A percentile compares a stretch with the other conserved stretches of the same genome.
phyloP scores from a whole-genome alignment of 64 coral and sea anemone species.

The Platygyra sinensis region DNA sequence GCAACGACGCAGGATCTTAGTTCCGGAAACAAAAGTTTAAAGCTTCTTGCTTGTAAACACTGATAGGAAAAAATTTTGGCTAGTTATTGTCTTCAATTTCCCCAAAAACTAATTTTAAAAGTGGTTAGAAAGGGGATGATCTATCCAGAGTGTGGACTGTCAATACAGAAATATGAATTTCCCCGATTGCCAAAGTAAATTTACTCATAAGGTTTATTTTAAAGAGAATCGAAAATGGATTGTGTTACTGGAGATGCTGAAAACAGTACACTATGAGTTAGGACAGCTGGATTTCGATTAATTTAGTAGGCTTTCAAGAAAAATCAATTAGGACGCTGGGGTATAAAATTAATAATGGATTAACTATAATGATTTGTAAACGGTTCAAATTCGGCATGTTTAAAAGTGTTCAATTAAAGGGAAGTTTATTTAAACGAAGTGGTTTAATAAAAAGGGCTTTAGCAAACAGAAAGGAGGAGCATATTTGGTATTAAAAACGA shows the following conservation, averaged over 20 bases:
- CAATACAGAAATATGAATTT: background rate
- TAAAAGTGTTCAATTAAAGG: conserved; percentile 97
- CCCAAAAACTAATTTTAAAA: background rate
- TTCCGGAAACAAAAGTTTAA: conserved; percentile 19
- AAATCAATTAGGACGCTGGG: conserved; percentile 88
- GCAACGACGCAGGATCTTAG: background rate
- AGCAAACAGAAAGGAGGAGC: conserved; percentile 78
- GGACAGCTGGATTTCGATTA: conserved; percentile 81
- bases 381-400: conserved; percentile 94
- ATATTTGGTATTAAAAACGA: conserved; percentile 37
- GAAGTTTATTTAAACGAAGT: conserved; percentile 94
- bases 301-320: conserved; percentile 81
- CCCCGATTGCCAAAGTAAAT: conserved; percentile 37
- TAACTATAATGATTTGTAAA: conserved; percentile 99
- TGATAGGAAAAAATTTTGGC: conserved; percentile 1
- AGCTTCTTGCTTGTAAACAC: conserved; percentile 25
- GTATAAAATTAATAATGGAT: conserved; percentile 93
- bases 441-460: conserved; percentile 76
- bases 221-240: conserved; percentile 47
- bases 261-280: conserved; percentile 26
- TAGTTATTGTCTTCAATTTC: background rate
- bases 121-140: background rate
- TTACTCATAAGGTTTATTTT: conserved; percentile 37
- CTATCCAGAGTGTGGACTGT: background rate
- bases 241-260: conserved; percentile 28